Evolutionary conservation across 2,797 vertebrate species (phyloP), one percentile per base, ranked within the genome.

Genomic region (Melanotaenia pygmaea): DNA sequence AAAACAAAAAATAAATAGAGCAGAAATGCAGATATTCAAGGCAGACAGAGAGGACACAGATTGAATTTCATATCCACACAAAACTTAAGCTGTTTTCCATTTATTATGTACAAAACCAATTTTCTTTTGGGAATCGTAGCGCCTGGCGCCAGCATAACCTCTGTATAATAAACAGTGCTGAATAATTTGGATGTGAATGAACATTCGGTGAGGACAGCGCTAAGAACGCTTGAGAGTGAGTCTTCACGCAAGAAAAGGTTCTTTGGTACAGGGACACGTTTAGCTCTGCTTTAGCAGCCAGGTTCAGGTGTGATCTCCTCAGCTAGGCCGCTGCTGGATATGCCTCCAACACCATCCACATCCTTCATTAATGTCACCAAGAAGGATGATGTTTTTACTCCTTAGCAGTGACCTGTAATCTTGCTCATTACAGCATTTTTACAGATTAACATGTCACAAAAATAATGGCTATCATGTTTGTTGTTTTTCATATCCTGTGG

Each of bases 141-240:
- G 87, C 88, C 89, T 94, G 94, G 93, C 90, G 90, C 93, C 93
- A 93, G 90, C 70, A 74, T 84, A 89, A 90, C 84, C 90, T 93
- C 87, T 86, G 80, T 93, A 92, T 91, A 90, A 92, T 93, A 94
- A 95, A 94, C 93, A 94, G 77, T 80, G 88, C 86, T 91, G 91
- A 94, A 94, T 92, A 90, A 92, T 93, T 89, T 92, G 77, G 87
- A 93, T 86, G 87, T 91, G 91, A 90, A 76, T 84, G 82, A 87
- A 88, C 73, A 72, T 91, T 47, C 92, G 90, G 90, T 88, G 26
- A 86, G 81, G 80, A 79, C 53, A 61, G 80, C 47, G 28, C 74
- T 87, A 73, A 84, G 80, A 89, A 86, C 90, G 91, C 89, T 92
- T 89, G 83, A 93, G 87, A 70, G 65, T 78, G 76, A 86, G 86